Evolutionary conservation across 2,888 invertebrate genomes (phyloP).

Genomic region (Nineta flava): DNA sequence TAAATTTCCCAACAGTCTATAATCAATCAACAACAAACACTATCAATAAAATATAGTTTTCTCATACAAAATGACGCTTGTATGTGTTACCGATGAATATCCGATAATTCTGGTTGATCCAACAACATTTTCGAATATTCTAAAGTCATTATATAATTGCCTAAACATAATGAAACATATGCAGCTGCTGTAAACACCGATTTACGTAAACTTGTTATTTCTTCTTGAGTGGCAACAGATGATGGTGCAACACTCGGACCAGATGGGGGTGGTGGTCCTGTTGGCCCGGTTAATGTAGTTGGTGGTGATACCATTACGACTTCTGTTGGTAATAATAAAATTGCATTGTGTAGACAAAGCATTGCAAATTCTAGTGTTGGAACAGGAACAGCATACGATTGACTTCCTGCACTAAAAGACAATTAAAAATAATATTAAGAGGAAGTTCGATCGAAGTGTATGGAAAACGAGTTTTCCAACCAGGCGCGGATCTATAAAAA

Average conservation of each 20-base stretch:
- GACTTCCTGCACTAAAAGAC: constrained; percentile 36
- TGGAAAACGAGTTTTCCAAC: too few species aligned
- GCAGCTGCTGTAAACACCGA: constrained; percentile 63
- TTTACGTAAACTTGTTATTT: constrained; percentile 41
- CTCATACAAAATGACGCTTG: background rate
- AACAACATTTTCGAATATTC: constrained; percentile 63
- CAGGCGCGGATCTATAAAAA: too few species aligned
- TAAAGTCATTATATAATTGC: constrained; percentile 66
- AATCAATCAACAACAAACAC: constrained; percentile 12
- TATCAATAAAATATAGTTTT: background rate
- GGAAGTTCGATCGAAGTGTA: too few species aligned
- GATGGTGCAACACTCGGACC: constrained; percentile 38
- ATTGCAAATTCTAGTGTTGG: constrained; percentile 81
- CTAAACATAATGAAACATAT: constrained; percentile 70
- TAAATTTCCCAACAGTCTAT: constrained; percentile 65
- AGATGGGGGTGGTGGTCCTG: constrained; percentile 22
- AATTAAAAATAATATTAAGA: too few species aligned
- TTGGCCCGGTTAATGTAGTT: constrained; percentile 1
- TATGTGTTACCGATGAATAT: constrained; percentile 42
- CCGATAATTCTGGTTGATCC: constrained; percentile 51
- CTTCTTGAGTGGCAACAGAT: constrained; percentile 41
- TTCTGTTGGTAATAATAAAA: constrained; percentile 46
- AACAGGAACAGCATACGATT: constrained; percentile 73
- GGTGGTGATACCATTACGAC: constrained; percentile 25
- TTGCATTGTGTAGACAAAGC: constrained; percentile 73